Base-by-base conservation (phyloP, 2,113 vertebrate genomes). In the Xiphophorus couchianus region DNA sequence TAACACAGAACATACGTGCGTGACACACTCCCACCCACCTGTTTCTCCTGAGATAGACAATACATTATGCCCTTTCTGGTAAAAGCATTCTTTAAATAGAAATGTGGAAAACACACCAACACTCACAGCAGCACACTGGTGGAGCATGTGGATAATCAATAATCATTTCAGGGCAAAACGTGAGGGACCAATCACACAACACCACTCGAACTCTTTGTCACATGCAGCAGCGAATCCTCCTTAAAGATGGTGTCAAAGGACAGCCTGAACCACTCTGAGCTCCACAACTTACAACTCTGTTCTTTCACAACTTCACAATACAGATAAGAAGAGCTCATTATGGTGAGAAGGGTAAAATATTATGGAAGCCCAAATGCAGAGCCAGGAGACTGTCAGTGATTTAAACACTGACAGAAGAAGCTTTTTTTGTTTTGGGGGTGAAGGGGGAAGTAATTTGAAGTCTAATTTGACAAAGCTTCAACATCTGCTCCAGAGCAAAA, bases 1-100 rank as follows among this genome's bases (percentile, higher is more conserved):
- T 0, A 31, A 54, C 19, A 61, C 14, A 25, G n/a, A 39, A 25
- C 58, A 22, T 42, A 8, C 44, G 74, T 69, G 48, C 64, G 39
- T 25, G 68, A 65, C 25, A 25, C 13, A n/a, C 62, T 19, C 35
- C 27, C 37, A 17, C 44, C 19, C 33, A 30, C 60, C 58, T 62
- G 13, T 28, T 74, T 64, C 61, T 62, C 64, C 60, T 62, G 35
- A 69, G 62, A 78, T 60, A 2, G 70, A 28, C 62, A 73, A 27
- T 71, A 33, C 73, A 65, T 71, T 62, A 73, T 80, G 82, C 75
- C 80, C 82, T 88, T 89, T 80, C 37, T 79, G 84, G 88, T 88
- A 58, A 89, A 89, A 86, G 84, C 54, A 0, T 69, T 66, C 80
- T 78, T 82, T 74, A 82, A 84, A 91, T 73, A 90, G 74, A 84